phyloP scores from a whole-genome alignment of 2,888 invertebrate species.

The Noctua fimbriata region DNA sequence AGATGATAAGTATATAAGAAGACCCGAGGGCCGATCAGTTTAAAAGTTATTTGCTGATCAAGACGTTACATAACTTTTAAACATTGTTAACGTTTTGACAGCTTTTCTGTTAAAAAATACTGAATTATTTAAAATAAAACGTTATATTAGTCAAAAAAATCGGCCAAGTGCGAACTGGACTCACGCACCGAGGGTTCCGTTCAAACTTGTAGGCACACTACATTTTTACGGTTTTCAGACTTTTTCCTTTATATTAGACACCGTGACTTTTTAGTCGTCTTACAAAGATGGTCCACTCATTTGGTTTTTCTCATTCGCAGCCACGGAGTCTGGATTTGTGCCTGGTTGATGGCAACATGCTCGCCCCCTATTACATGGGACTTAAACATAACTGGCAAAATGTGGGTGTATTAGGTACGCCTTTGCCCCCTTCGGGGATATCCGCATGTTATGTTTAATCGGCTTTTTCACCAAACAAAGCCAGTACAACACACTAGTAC shows the following conservation, averaged over 20 bases:
- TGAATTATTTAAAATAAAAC: neutral
- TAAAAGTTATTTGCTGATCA: neutral
- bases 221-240: no score
- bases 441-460: neutral
- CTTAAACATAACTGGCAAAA: neutral
- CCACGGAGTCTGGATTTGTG: neutral
- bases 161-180: no score
- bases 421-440: neutral
- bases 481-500: conserved; percentile 3
- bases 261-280: no score
- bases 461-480: neutral
- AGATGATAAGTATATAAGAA: neutral
- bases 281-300: no score
- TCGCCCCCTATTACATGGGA: neutral
- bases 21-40: neutral
- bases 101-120: neutral
- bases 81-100: neutral
- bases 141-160: neutral
- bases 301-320: neutral
- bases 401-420: neutral
- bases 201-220: no score
- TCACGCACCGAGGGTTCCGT: no score
- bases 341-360: no score
- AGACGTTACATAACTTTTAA: neutral
- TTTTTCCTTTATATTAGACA: no score